These are phyloP conservation scores for Rhopalosiphum nymphaeae DNA, from an alignment of 2,888 invertebrate genomes.

Conservation along the genomic window DNA sequence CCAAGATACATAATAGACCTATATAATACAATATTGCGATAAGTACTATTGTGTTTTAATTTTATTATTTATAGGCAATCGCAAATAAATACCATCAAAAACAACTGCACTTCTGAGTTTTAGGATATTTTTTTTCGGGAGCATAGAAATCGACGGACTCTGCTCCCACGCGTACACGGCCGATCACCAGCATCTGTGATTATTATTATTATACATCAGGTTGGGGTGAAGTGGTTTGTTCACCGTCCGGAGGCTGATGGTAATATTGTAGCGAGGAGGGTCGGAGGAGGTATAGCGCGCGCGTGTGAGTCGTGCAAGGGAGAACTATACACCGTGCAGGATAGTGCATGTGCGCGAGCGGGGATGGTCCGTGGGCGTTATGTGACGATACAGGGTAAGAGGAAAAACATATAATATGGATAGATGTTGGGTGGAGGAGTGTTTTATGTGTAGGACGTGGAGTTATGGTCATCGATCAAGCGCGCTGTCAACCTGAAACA, in stretches of 20 bases:
- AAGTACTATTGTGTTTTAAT: neutral
- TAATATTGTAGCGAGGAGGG: neutral
- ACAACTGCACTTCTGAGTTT: neutral
- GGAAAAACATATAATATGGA: slow-evolving; percentile 16
- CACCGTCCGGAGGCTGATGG: slow-evolving; percentile 1
- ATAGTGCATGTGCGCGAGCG: neutral
- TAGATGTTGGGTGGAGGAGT: neutral
- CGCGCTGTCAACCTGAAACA: slow-evolving; percentile 64
- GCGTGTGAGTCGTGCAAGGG: neutral
- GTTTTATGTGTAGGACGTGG: slow-evolving; percentile 36
- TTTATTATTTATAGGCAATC: neutral
- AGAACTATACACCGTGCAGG: neutral
- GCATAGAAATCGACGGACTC: neutral
- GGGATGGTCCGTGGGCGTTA: slow-evolving; percentile 23
- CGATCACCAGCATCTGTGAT: slow-evolving; percentile 17
- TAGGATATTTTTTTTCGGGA: neutral
- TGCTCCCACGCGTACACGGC: neutral
- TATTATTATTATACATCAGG: slow-evolving; percentile 6
- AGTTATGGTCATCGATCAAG: slow-evolving; percentile 64
- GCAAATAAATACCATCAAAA: neutral
- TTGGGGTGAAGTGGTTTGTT: slow-evolving; percentile 30
- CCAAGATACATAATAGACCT: neutral
- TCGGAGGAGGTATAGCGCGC: neutral
- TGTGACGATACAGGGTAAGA: neutral
- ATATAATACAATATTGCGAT: neutral